These are phyloP conservation scores for Bucco capensis DNA, from an alignment of 2,113 vertebrate genomes.

Conservation along the genomic window DNA sequence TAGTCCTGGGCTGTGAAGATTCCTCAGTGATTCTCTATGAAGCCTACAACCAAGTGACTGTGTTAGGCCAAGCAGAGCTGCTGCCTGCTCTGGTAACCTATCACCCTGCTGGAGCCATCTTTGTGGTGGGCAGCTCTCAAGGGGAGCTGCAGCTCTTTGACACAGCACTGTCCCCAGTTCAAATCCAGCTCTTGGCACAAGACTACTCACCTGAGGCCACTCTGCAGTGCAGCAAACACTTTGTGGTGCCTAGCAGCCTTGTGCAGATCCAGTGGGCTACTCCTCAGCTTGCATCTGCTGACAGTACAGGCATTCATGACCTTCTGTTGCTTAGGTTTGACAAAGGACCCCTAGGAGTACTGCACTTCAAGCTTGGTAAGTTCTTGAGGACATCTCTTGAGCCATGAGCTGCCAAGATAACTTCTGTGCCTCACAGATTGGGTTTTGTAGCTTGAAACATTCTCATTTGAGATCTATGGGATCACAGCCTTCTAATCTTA, in stretches of 20 bases:
- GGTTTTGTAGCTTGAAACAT: neutral
- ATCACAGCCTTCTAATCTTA: neutral
- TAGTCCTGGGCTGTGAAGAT: conserved; percentile 88
- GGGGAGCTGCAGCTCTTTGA: conserved; percentile 92
- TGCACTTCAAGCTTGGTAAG: conserved; percentile 88
- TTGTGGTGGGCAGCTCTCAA: conserved; percentile 82
- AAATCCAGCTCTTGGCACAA: conserved; percentile 83
- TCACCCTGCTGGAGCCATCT: conserved; percentile 85
- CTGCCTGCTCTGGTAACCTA: conserved; percentile 79
- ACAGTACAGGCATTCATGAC: conserved; percentile 61
- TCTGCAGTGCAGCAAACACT: conserved; percentile 78
- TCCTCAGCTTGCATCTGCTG: conserved; percentile 24
- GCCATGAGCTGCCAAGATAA: neutral
- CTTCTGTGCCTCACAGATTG: neutral
- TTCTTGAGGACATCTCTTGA: neutral
- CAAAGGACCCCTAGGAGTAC: conserved; percentile 83
- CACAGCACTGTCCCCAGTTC: conserved; percentile 82
- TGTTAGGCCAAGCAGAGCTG: conserved; percentile 77
- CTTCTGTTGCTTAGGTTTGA: conserved; percentile 83
- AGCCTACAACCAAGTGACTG: conserved; percentile 74
- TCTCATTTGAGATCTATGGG: neutral
- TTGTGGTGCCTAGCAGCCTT: conserved; percentile 80
- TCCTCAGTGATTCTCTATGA: conserved; percentile 87
- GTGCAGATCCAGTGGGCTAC: conserved; percentile 82
- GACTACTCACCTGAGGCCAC: conserved; percentile 75